Evolutionary conservation across 2,888 invertebrate species (phyloP), one percentile per base, ranked within the genome.

Genomic region (Hydrotaea diabolus): DNA sequence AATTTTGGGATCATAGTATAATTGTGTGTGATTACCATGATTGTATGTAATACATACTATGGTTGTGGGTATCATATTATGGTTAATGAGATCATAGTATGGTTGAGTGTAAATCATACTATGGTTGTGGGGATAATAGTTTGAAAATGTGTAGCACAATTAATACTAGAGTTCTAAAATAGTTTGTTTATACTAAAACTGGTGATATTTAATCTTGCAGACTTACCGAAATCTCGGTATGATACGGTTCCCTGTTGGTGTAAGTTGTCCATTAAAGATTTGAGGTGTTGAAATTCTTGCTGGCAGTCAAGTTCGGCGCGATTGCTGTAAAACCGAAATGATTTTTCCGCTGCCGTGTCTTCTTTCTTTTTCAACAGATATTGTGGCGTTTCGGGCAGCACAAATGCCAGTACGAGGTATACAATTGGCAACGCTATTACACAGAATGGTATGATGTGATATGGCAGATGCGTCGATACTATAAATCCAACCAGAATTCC

Each of bases 361-460:
- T 87, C 86, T 19, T 86, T 88, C 0, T 84, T 86, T 7, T 86
- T 85, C 1, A 92, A 23, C 0, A 92, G 85, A 87, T 89, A 88
- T 0, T 89, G 90, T 0, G 91, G 89, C 2, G 92, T 92, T 80
- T 92, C 92, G 1, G 91, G 91, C 13, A 91, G 86, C 57, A 88
- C 86, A 0, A 83, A 80, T 66, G 88, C 87, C 0, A 89, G 81
- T 4, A 86, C 2, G 3, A 90, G 87, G 55, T 90, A 92, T 0
- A 89, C 55, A 2, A 91, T 82, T 7, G 92, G 90, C 59, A 92
- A 73, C 2, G 88, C n/a, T 2, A 92, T 84, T 8, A 88, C 87
- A 1, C 90, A 15, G 9, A 88, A 88, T 0, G 92, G 92, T 21
- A 92, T 88, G 0, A 90, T 21, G 31, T 89, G 85, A 80, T 91